Conservation (phyloP, 2,888 invertebrate genomes). For the Eretmocerus hayati region DNA sequence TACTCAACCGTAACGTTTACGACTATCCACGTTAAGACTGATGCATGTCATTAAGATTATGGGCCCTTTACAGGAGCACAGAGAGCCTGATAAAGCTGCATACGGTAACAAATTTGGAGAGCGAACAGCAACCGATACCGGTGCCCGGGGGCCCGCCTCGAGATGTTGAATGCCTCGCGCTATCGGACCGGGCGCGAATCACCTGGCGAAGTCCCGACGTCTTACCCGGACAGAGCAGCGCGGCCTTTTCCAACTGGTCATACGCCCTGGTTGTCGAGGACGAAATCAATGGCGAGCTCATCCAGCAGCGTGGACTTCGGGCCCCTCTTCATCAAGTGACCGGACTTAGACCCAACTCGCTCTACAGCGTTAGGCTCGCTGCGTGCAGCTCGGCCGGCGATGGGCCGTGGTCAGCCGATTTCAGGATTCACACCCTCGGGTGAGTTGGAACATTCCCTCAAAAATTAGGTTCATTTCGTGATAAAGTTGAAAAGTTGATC, state of each 20-base stretch:
- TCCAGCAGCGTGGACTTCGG: slow-evolving; percentile 49
- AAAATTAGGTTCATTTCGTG: too few relatives aligned
- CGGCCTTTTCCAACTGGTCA: slow-evolving; percentile 67
- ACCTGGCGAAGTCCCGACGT: slow-evolving; percentile 77
- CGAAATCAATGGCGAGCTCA: slow-evolving; percentile 44
- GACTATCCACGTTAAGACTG: too few relatives aligned
- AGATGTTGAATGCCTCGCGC: slow-evolving; percentile 74
- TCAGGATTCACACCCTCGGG: slow-evolving; percentile 64
- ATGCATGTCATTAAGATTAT: too few relatives aligned
- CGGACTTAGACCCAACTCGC: slow-evolving; percentile 65
- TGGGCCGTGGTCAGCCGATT: slow-evolving; percentile 75
- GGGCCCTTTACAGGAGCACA: too few relatives aligned
- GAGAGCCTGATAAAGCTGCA: slow-evolving; percentile 49
- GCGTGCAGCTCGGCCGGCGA: slow-evolving; percentile 69
- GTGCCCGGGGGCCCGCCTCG: slow-evolving; percentile 73
- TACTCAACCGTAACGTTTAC: too few relatives aligned
- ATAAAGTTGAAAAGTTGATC: too few relatives aligned
- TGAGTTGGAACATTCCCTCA: slow-evolving; percentile 17
- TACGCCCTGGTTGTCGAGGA: slow-evolving; percentile 68
- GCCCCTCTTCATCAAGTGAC: slow-evolving; percentile 60
- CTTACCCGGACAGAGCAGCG: slow-evolving; percentile 58
- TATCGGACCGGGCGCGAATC: slow-evolving; percentile 66
- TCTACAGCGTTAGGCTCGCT: slow-evolving; percentile 71
- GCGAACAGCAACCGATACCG: slow-evolving; percentile 71
- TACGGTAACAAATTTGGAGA: slow-evolving; percentile 39